phyloP scores from a whole-genome alignment of 2,113 vertebrate species.

The Neodontobutis hainanensis region DNA sequence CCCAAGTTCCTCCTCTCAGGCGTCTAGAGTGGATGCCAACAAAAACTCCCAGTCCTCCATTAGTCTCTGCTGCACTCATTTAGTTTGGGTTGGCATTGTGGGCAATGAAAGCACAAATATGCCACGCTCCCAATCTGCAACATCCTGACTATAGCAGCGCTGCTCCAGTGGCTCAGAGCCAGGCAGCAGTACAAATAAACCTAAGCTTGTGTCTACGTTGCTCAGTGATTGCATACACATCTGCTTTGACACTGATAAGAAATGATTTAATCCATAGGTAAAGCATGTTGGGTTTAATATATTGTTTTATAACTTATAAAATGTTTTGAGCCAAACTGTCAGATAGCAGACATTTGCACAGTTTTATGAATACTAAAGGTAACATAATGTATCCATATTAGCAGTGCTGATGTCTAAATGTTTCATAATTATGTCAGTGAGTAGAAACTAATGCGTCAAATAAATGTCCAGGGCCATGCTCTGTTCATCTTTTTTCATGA shows the following conservation, averaged over 20 bases:
- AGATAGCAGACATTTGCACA: no score
- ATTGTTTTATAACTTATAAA: no score
- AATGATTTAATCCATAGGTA: neutral
- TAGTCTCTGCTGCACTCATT: constrained; percentile 41
- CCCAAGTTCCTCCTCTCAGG: constrained; percentile 21
- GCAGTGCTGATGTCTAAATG: no score
- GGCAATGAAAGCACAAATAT: constrained; percentile 43
- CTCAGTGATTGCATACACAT: neutral
- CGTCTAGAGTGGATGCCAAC: constrained; percentile 44
- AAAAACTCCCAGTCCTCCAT: constrained; percentile 46
- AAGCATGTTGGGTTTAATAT: neutral
- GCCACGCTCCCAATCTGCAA: constrained; percentile 27
- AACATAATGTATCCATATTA: no score
- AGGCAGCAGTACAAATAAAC: constrained; percentile 29
- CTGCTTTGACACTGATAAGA: constrained; percentile 24
- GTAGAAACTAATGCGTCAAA: no score
- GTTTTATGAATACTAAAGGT: no score
- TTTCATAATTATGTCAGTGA: no score
- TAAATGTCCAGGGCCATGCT: no score
- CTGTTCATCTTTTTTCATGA: no score
- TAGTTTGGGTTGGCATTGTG: constrained; percentile 56
- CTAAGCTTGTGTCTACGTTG: constrained; percentile 7
- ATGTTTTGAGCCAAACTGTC: no score
- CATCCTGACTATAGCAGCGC: constrained; percentile 25
- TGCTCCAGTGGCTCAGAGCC: constrained; percentile 28